phyloP scores from a whole-genome alignment of 2,888 invertebrate species.

The Rhimphoctona megacephalus region DNA sequence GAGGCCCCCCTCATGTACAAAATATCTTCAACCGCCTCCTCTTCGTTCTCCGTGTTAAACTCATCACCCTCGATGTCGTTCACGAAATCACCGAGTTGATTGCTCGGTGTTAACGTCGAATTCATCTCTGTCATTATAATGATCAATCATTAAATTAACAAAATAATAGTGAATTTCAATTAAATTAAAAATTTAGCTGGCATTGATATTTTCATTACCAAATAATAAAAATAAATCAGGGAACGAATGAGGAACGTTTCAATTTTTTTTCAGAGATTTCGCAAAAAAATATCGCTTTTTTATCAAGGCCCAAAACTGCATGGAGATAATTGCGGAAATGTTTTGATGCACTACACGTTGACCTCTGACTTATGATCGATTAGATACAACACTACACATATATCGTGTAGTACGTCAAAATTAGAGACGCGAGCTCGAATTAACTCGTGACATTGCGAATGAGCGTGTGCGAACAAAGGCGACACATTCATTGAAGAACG shows the following conservation, averaged over 20 bases:
- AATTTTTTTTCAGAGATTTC: no score
- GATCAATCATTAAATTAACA: background rate
- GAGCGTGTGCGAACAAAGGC: background rate
- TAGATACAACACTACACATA: background rate
- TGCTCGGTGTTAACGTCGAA: constrained; percentile 88
- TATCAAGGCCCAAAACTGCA: background rate
- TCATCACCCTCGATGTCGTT: constrained; percentile 89
- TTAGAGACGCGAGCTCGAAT: background rate
- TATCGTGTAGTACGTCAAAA: background rate
- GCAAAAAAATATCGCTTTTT: background rate
- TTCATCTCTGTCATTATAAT: constrained; percentile 88
- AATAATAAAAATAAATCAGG: no score
- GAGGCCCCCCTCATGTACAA: constrained; percentile 84
- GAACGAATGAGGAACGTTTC: no score
- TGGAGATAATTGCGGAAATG: background rate
- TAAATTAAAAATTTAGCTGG: background rate
- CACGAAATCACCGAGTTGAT: constrained; percentile 83
- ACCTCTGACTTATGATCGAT: background rate
- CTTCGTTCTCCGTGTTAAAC: constrained; percentile 83
- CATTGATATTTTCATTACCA: background rate
- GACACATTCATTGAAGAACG: background rate
- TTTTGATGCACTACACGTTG: background rate
- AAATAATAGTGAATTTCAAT: background rate
- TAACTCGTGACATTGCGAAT: background rate
- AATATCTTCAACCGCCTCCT: constrained; percentile 84